Conservation (phyloP, 2,888 invertebrate genomes). For the Dicyrtomina minuta region DNA sequence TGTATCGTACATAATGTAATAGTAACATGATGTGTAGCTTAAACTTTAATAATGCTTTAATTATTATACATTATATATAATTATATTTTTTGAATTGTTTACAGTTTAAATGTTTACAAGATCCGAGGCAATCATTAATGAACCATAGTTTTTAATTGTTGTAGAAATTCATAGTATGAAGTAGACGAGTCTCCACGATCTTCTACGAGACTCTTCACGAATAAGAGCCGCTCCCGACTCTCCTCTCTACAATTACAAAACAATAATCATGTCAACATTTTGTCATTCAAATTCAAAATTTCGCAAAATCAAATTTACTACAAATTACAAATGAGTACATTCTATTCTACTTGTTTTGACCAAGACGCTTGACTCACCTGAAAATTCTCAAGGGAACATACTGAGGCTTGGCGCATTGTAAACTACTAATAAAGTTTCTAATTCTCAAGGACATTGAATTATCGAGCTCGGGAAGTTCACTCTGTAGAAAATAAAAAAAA, state of each 20-base stretch:
- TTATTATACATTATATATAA: no score
- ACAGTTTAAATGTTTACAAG: no score
- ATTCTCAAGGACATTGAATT: slow-evolving; percentile 73
- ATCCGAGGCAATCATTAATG: slow-evolving; percentile 7
- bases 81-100: no score
- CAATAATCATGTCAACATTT: slow-evolving; percentile 23
- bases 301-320: no score
- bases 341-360: no score
- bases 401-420: slow-evolving; percentile 83
- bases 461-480: slow-evolving; percentile 74
- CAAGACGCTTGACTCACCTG: slow-evolving; percentile 64
- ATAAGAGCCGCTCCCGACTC: slow-evolving; percentile 75
- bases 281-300: no score
- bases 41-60: no score
- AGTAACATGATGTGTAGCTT: no score
- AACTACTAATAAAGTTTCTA: slow-evolving; percentile 74
- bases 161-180: slow-evolving; percentile 97
- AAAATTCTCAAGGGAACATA: slow-evolving; percentile 76
- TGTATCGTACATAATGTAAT: no score
- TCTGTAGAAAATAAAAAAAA: slow-evolving; percentile 59
- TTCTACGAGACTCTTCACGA: slow-evolving; percentile 87
- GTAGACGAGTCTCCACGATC: slow-evolving; percentile 91
- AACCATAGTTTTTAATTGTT: slow-evolving; percentile 86
- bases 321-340: no score
- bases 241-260: slow-evolving; percentile 72